phyloP scores from a whole-genome alignment of 2,797 vertebrate species.

The Carduelis carduelis region DNA sequence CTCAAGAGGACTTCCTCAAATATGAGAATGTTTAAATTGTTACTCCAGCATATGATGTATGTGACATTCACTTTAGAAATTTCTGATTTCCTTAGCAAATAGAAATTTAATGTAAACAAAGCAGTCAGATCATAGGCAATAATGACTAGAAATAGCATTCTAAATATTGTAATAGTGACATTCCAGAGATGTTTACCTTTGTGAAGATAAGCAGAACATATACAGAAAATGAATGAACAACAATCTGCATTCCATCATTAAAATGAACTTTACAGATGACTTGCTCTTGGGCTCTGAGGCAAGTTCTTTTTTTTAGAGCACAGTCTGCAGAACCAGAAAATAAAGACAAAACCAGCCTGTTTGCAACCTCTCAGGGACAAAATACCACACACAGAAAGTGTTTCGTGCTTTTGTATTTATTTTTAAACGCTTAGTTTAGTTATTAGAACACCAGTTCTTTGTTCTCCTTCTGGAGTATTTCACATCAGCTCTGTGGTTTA shows the following conservation, averaged over 20 bases:
- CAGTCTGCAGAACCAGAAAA: slow-evolving; percentile 43
- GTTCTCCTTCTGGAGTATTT: background rate
- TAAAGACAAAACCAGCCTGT: slow-evolving; percentile 43
- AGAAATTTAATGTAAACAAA: background rate
- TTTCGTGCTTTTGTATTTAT: background rate
- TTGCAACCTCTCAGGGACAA: slow-evolving; percentile 6
- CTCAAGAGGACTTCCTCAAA: background rate
- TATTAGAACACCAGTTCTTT: background rate
- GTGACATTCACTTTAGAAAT: background rate
- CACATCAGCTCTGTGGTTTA: background rate
- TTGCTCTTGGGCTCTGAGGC: slow-evolving; percentile 36
- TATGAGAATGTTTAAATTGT: background rate
- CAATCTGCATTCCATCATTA: background rate
- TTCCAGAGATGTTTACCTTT: slow-evolving; percentile 39
- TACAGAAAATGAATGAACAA: background rate
- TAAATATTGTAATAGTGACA: slow-evolving; percentile 11
- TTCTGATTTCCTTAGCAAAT: slow-evolving; percentile 10
- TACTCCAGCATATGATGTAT: background rate
- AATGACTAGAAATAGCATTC: background rate
- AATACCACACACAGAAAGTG: slow-evolving; percentile 36
- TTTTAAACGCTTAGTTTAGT: background rate
- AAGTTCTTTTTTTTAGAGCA: slow-evolving; percentile 33
- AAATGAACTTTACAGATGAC: slow-evolving; percentile 65
- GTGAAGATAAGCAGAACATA: slow-evolving; percentile 43
- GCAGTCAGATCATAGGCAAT: background rate